Base-by-base conservation (phyloP, 1,140 invertebrate genomes). In the Marisa cornuarietis region DNA sequence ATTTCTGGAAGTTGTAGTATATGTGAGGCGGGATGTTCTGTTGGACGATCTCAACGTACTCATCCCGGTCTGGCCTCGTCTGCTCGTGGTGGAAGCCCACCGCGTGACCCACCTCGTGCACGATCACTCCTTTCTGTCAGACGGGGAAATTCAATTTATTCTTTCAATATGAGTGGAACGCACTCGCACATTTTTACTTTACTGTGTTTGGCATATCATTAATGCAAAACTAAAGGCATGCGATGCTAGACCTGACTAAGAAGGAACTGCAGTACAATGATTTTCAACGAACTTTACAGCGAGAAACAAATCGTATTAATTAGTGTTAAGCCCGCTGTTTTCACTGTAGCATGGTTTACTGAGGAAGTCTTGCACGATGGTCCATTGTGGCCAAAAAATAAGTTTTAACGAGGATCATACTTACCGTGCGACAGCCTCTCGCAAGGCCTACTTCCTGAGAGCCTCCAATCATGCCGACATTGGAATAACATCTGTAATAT, bases 1-100 rank as follows among this genome's bases (percentile, higher is more conserved):
- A 91, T 90, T 97, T 98, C 87, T 99, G 97, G 91, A 99, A 99
- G 90, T 99, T 99, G 90, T 98, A 99, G 86, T 98, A n/a, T 1
- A 83, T 51, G 42, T 73, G 69, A 16, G 77, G 24, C 0, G 72
- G 85, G 20, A 88, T 82, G 69, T 92, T 92, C 31, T 84, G 68
- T 31, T 79, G 71, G 26, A 85, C 66, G 26, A 92, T 89, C 9
- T 68, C 77, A 8, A 92, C 86, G 79, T 88, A 87, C 6, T 86
- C 78, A 81, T 92, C 90, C 26, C 91, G 76, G 79, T 92, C 91
- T 0, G 90, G 87, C 26, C 91, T 78, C 5, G 84, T 87, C 65
- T 92, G 91, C 78, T 92, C 91, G 77, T 92, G 91, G 24, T 86
- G 93, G 86, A 94, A 94, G n/a, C 94, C 94, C 2, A 94, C 83